Evolutionary conservation across 2,888 invertebrate genomes (phyloP), one percentile per base, ranked within the genome.

Genomic region (Stenolophus ochropezus): DNA sequence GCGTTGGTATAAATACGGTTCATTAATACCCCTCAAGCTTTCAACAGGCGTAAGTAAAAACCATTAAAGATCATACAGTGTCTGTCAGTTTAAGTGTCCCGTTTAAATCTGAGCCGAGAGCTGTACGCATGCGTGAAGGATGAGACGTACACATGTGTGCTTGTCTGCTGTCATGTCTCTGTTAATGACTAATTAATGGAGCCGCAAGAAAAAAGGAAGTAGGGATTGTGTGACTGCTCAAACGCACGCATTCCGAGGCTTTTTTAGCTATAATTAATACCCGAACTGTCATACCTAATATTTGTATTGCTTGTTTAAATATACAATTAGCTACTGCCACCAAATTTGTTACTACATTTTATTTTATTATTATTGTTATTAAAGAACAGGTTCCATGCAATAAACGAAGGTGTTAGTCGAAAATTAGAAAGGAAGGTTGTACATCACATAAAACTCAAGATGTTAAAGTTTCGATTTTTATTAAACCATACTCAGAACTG

Each of bases 201-300:
- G 82, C 84, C 83, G 83, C 83, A 82, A 65, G 83, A 83, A 82
- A 85, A 86, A 86, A 86, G 87, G 86, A 87, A 87, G 85, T 86
- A 83, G 85, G 85, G 86, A 86, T 87, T 86, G 85, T 85, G 85
- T 86, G 85, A 86, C 86, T 58, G 49, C 85, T 82, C 84, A 47
- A 51, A 49, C n/a, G 11, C 33, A 42, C 6, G 33, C 8, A 42
- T 42, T 42, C 11, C 11, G 11, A 42, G 33, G 23, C 18, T n/a
- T 21, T 53, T 53, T 53, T 53, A 16, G 16, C 20, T 53, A 18
- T 53, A 18, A 20, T 53, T 53, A 18, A 53, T 53, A 53, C 6
- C 6, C 14, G 14, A 16, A n/a, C 53, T 42, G 4, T 42, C 42
- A 42, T 6, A 42, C 5, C 42, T 42, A 42, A 42, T n/a, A n/a